Evolutionary conservation across 1,140 invertebrate species (phyloP).

Genomic region (Caerostris extrusa): DNA sequence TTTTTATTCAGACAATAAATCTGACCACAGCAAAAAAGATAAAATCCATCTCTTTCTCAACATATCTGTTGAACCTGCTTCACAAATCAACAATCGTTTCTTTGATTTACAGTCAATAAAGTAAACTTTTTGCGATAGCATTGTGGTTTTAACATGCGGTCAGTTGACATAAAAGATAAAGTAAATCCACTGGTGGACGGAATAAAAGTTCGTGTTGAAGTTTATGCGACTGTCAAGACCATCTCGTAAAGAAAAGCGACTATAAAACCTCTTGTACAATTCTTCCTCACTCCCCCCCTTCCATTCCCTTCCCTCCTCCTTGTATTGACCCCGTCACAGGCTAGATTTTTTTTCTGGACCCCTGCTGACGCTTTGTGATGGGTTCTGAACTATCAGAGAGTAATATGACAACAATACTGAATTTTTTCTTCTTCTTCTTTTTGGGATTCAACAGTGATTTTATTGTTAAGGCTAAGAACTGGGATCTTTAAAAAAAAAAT

Average conservation of each 20-base stretch:
- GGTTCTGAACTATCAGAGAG: not conserved
- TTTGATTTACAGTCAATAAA: not conserved
- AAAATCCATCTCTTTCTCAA: too few species aligned
- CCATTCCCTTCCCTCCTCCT: not conserved
- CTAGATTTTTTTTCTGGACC: not conserved
- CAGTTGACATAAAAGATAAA: not conserved
- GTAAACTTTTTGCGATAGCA: not conserved
- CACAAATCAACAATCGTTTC: not conserved
- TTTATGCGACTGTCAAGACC: slow-evolving; percentile 15
- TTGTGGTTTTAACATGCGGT: not conserved
- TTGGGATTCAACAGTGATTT: not conserved
- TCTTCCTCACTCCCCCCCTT: not conserved
- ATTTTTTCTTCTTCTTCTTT: not conserved
- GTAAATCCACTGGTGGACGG: not conserved
- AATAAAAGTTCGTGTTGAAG: not conserved
- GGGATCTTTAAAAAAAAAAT: not conserved
- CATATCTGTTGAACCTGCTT: not conserved
- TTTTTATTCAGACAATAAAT: too few species aligned
- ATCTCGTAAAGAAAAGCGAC: slow-evolving; percentile 1
- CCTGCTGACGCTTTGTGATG: not conserved
- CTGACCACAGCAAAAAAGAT: too few species aligned
- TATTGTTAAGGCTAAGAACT: not conserved
- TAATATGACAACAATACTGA: not conserved
- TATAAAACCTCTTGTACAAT: not conserved
- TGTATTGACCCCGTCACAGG: slow-evolving; percentile 6